Evolutionary conservation across 2,888 invertebrate genomes (phyloP).

Genomic region (Drosophila leonis): DNA sequence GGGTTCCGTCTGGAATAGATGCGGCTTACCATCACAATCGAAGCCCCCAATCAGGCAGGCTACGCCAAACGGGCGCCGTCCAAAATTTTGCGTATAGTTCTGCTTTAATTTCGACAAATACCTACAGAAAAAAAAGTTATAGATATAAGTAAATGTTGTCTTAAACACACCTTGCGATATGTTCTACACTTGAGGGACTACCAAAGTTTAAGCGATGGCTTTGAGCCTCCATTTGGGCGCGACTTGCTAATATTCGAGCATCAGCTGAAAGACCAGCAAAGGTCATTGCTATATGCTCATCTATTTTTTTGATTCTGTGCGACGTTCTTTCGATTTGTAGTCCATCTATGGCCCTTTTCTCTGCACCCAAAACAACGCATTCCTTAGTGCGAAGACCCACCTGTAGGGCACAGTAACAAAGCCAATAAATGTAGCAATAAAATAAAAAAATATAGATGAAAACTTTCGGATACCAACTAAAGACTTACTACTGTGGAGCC

Average conservation of each 20-base stretch:
- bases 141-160: neutral
- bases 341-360: constrained; percentile 98
- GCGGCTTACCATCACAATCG: constrained; percentile 97
- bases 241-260: constrained; percentile 97
- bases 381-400: constrained; percentile 97
- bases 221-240: constrained; percentile 98
- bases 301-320: constrained; percentile 97
- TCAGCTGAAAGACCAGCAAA: constrained; percentile 99
- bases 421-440: neutral
- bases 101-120: constrained; percentile 92
- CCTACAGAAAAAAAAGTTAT: constrained; percentile 16
- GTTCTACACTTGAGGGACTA: constrained; percentile 98
- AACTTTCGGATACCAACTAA: too few relatives aligned
- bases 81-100: constrained; percentile 93
- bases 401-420: constrained; percentile 86
- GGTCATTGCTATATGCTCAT: constrained; percentile 99
- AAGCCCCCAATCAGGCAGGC: constrained; percentile 98
- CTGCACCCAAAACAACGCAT: constrained; percentile 98
- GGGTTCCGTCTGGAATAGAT: constrained; percentile 99
- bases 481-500: constrained; percentile 98
- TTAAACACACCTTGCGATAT: constrained; percentile 89
- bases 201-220: constrained; percentile 98
- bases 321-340: constrained; percentile 99
- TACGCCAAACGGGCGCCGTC: constrained; percentile 95
- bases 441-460: too few relatives aligned